Conservation (phyloP, 2,113 vertebrate species). For the Amphiprion percula region DNA sequence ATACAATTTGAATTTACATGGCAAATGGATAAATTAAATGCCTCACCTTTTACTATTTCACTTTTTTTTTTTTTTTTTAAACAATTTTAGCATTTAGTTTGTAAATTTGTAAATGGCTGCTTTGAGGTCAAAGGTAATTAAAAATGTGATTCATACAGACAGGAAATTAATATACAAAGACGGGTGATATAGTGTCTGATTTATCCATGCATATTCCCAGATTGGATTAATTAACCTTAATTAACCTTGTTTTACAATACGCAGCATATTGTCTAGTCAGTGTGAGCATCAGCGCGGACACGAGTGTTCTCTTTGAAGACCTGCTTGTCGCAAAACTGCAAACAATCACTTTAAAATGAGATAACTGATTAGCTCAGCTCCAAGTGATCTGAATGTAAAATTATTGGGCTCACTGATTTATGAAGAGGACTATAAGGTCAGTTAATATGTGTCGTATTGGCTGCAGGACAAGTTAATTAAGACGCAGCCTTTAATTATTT, state of each 20-base stretch:
- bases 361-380: conserved; percentile 82
- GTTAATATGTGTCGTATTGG: conserved; percentile 81
- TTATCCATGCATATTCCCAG: conserved; percentile 62
- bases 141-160: not conserved
- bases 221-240: conserved; percentile 76
- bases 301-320: conserved; percentile 38
- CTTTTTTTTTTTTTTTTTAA: not conserved
- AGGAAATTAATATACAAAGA: conserved; percentile 9
- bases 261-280: conserved; percentile 58
- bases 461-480: conserved; percentile 80
- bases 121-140: not conserved
- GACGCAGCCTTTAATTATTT: conserved; percentile 78
- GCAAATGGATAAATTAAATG: conserved; percentile 7
- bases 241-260: conserved; percentile 72
- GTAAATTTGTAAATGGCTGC: not conserved
- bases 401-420: conserved; percentile 82
- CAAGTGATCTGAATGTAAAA: conserved; percentile 79
- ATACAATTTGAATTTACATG: not conserved
- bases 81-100: not conserved
- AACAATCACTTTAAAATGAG: conserved; percentile 71
- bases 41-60: not conserved
- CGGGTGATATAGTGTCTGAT: conserved; percentile 21
- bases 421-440: conserved; percentile 84
- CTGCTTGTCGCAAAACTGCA: conserved; percentile 59
- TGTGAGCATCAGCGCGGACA: conserved; percentile 51